Evolutionary conservation across 2,888 invertebrate species (phyloP), one percentile per base, ranked within the genome.

Genomic region (Laothoe populi): DNA sequence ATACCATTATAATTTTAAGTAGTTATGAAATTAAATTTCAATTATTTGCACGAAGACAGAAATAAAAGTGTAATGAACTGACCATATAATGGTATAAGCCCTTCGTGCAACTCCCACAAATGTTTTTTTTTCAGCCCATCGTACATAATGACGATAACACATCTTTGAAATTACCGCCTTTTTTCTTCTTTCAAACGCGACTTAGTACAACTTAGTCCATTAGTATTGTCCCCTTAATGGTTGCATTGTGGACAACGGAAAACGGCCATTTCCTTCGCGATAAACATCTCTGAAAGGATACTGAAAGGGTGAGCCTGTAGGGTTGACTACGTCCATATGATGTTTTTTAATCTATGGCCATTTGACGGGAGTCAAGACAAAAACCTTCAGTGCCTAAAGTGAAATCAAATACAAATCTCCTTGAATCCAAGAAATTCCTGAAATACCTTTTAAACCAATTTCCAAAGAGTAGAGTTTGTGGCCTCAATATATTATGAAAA

Each of bases 231-330:
- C 81, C 79, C 82, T 85, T 91, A 92, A 92, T 92, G 92, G 89
- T 71, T 73, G 79, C 78, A 82, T 86, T 87, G 90, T 89, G 90
- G 90, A 84, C 88, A 88, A 84, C 92, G 92, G 92, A 92, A 92
- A 92, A 85, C 90, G 92, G 82, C 87, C 90, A 92, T 92, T 92
- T 92, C 92, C 92, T 92, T 81, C 79, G 79, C 87, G 92, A 92
- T 92, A 92, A 88, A 85, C 88, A 92, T 92, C 92, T 86, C 84
- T 90, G 86, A 90, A 92, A 92, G 84, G 83, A 81, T 72, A 81
- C 90, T 89, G 90, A 91, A 92, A 88, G 90, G 88, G 88, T 84
- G 87, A 86, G 85, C 82, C 82, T 77, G 82, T 73, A 63, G 63
- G 66, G 67, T 60, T 60, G 60, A 53, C 31, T 53, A 11, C 31